Evolutionary conservation across 2,113 vertebrate genomes (phyloP).

Genomic region (Tauraco erythrolophus): DNA sequence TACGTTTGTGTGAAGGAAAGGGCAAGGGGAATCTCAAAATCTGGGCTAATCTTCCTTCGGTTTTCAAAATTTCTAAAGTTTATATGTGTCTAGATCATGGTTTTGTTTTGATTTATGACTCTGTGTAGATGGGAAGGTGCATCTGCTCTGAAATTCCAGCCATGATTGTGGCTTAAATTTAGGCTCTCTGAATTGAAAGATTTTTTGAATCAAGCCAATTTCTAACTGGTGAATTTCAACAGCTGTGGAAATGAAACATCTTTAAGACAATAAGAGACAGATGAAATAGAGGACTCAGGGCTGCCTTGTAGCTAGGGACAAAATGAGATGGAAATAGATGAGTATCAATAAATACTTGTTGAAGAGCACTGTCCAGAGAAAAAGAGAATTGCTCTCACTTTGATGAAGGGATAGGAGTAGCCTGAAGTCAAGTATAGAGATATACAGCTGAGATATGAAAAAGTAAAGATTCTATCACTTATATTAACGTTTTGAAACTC

Average conservation of each 20-base stretch:
- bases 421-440: neutral
- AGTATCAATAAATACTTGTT: neutral
- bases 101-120: neutral
- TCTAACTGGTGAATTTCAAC: neutral
- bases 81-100: neutral
- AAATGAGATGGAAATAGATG: neutral
- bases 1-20: neutral
- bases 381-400: neutral
- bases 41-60: neutral
- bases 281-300: neutral
- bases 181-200: neutral
- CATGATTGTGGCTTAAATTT: neutral
- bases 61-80: slow-evolving; percentile 4
- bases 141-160: slow-evolving; percentile 5
- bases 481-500: neutral
- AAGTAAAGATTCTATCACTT: neutral
- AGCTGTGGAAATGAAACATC: neutral
- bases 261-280: neutral
- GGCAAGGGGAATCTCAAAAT: neutral
- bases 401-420: neutral
- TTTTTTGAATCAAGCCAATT: neutral
- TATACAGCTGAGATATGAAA: neutral
- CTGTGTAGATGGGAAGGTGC: neutral
- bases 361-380: neutral
- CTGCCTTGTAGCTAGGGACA: neutral